A percentile compares a stretch with the other conserved stretches of the same genome.
phyloP scores from a whole-genome alignment of 2,797 vertebrate species.

The Naso thynnoides region DNA sequence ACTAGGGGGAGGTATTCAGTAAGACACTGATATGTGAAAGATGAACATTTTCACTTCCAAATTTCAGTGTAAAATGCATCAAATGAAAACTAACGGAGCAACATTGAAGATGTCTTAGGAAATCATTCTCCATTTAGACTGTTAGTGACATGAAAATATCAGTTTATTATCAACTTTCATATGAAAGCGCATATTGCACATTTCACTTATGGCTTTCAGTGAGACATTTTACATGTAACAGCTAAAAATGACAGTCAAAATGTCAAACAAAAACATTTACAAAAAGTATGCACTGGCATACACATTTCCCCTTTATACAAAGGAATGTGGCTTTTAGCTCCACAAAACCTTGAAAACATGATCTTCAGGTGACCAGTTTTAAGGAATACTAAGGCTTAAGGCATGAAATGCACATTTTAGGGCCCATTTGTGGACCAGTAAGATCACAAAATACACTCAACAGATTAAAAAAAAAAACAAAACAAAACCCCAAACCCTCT shows the following conservation, averaged over 20 bases:
- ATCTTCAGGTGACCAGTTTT: conserved; percentile 28
- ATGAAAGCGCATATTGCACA: conserved; percentile 45
- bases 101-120: background rate
- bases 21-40: background rate
- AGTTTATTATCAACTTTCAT: conserved; percentile 49
- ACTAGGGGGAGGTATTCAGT: conserved; percentile 40
- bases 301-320: conserved; percentile 74
- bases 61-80: background rate
- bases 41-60: background rate
- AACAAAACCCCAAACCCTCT: background rate
- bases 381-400: conserved; percentile 51
- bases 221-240: conserved; percentile 5
- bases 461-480: conserved; percentile 25
- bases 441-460: conserved; percentile 30
- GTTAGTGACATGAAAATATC: conserved; percentile 1
- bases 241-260: conserved; percentile 20
- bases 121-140: background rate
- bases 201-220: conserved; percentile 29
- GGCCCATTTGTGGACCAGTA: conserved; percentile 41
- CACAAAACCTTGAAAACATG: conserved; percentile 40
- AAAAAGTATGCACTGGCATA: conserved; percentile 76
- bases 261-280: conserved; percentile 44
- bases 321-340: conserved; percentile 71
- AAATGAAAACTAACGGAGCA: background rate
- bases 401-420: conserved; percentile 55